Evolutionary conservation across 2,888 invertebrate genomes (phyloP), one percentile per base, ranked within the genome.

Genomic region (Xestoiulus laeticollis): DNA sequence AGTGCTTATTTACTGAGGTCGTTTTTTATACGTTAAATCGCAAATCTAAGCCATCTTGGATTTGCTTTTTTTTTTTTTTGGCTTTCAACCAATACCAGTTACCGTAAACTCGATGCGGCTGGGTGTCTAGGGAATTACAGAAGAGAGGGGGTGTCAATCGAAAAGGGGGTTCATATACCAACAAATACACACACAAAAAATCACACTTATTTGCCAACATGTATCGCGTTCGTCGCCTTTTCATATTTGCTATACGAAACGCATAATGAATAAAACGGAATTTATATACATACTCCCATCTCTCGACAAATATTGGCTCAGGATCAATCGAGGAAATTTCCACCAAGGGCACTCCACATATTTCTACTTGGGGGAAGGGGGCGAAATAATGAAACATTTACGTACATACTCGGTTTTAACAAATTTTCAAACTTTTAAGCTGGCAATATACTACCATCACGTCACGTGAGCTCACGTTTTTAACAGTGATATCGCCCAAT

Each of bases 31-130:
- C 59, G 59, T 59, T 59, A 59, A 59, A 59, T 59, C 59, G 59
- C 59, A n/a, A 59, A 59, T 59, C 59, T 59, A 59, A 59, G 59
- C 59, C 59, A 59, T 59, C 59, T 59, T n/a, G 59, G 59, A 14
- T 48, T 48, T 48, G 48, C 14, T 10, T 48, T 48, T 43, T 43
- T 43, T 43, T 43, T 43, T 48, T 48, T 59, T 59, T 59, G 59
- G 59, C 59, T 59, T n/a, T n/a, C 4, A 59, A 59, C 59, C 59
- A 59, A 16, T 16, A 16, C 48, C 14, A 48, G 48, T 48, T 16
- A 16, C 48, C 48, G 16, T 48, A 48, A 48, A 48, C 48, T 6
- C 48, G 48, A 59, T 59, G 59, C 8, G 59, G 59, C n/a, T n/a
- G 59, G n/a, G 59, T 22, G 59, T 59, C 59, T 19, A 22, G 59